Evolutionary conservation across 2,888 invertebrate species (phyloP), one percentile per base, ranked within the genome.

Genomic region (Osedax fenrisi): DNA sequence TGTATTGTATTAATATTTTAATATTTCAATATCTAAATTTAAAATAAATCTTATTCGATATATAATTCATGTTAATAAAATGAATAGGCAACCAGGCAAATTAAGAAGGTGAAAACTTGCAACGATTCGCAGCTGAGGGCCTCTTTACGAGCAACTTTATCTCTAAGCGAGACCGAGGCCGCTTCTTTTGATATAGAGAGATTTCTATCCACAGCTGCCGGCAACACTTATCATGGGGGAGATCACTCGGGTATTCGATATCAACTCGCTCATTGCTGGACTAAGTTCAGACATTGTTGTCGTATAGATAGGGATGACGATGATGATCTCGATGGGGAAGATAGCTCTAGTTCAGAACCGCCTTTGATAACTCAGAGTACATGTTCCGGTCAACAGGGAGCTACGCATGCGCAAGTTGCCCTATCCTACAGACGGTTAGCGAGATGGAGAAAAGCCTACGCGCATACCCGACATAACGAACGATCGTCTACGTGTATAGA

Each of bases 231-330:
- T n/a, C n/a, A n/a, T n/a, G 41, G 41, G 61, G 3, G 62, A 27
- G 17, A 59, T 56, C 2, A 56, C 27, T 2, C 56, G 41, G 66
- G 66, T 70, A 0, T 76, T 27, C 66, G 66, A 72, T n/a, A n/a
- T n/a, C n/a, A 75, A 68, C 69, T 27, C 69, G 73, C 24, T 26
- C 17, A 5, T 17, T 17, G 25, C 62, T 23, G 76, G 21, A 13
- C n/a, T 17, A 10, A 25, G 3, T 23, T 69, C 27, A 75, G n/a
- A 17, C 21, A 67, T 24, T 81, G 81, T 76, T 79, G 80, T 70
- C 80, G 79, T 88, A 84, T 90, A 61, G 85, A 90, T 27, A 88
- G 89, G 77, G 92, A 92, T 82, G 66, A 64, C n/a, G 24, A 27
- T 27, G 89, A 90, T 21, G 83, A 81, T 69, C 79, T 41, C 10